These are phyloP conservation scores for Meda fulgida DNA, from an alignment of 2,797 vertebrate genomes.

Conservation along the genomic window DNA sequence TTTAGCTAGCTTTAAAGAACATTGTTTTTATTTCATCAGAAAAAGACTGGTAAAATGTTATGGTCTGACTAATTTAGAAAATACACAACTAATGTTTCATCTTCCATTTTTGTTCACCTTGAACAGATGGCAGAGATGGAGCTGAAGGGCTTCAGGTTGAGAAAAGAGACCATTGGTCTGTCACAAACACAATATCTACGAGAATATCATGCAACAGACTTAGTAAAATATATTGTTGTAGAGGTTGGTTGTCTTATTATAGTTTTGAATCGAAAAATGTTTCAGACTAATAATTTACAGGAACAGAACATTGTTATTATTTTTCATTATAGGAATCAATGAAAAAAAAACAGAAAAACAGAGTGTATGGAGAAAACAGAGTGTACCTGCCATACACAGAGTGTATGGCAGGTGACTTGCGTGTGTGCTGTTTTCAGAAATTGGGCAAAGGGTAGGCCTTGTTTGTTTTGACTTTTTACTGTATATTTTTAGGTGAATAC, in stretches of 20 bases:
- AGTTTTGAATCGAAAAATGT: neutral
- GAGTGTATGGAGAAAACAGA: too few species aligned
- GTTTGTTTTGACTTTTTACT: neutral
- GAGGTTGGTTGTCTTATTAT: neutral
- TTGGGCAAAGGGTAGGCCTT: neutral
- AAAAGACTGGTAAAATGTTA: too few species aligned
- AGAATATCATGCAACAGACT: constrained; percentile 8
- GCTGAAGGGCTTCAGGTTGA: too few species aligned
- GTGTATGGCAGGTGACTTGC: too few species aligned
- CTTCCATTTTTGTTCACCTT: neutral
- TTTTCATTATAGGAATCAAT: too few species aligned
- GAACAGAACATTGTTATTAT: neutral
- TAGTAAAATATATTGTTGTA: neutral
- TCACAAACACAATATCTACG: constrained; percentile 5
- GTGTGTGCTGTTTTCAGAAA: neutral
- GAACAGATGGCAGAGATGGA: neutral
- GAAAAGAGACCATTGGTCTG: too few species aligned
- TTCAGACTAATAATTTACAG: neutral
- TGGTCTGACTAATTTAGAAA: too few species aligned
- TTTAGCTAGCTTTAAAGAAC: too few species aligned
- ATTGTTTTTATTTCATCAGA: too few species aligned
- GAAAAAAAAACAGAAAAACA: too few species aligned
- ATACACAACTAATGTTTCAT: neutral
- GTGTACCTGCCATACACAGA: too few species aligned
- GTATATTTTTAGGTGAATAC: neutral